These are phyloP conservation scores for Cossypha caffra DNA, from an alignment of 2,797 vertebrate genomes.

Conservation along the genomic window DNA sequence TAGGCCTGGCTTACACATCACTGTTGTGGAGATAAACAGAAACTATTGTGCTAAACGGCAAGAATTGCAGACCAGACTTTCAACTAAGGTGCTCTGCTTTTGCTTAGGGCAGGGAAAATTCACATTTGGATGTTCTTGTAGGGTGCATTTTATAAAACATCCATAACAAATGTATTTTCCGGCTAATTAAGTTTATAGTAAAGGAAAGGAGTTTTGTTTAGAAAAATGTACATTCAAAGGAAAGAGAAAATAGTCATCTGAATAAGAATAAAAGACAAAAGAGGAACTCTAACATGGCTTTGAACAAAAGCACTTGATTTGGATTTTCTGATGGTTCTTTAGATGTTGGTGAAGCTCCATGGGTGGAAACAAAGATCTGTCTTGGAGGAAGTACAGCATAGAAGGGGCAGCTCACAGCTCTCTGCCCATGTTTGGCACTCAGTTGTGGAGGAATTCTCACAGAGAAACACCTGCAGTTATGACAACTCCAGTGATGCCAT, in stretches of 20 bases:
- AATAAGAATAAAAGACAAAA: background rate
- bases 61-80: background rate
- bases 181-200: background rate
- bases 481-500: fast-evolving
- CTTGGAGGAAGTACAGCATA: fast-evolving
- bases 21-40: background rate
- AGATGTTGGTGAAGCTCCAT: background rate
- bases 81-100: background rate
- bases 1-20: background rate
- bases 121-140: background rate
- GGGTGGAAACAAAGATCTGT: background rate
- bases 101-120: background rate
- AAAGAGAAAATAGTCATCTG: background rate
- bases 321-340: background rate
- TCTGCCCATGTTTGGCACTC: background rate
- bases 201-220: background rate
- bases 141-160: background rate
- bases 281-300: background rate
- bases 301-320: background rate
- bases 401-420: background rate
- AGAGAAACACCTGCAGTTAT: background rate
- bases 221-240: background rate
- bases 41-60: background rate
- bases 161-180: background rate
- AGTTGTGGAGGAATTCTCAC: background rate